Evolutionary conservation across 2,113 vertebrate species (phyloP), one percentile per base, ranked within the genome.

Genomic region (Gobius niger): DNA sequence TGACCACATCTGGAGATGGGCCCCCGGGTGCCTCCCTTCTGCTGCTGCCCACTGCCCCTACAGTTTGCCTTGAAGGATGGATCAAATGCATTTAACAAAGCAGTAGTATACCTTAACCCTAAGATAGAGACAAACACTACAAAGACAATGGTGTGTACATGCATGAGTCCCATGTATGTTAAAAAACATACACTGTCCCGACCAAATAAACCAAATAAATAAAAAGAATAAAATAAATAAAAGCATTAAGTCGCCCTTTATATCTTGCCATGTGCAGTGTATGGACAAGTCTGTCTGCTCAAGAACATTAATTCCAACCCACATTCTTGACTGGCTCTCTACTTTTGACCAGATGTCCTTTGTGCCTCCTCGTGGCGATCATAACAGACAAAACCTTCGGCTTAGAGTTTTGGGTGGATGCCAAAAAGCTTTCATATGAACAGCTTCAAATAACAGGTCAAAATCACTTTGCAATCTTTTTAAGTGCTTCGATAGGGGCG

Each of bases 271-370:
- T n/a, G n/a, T n/a, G n/a, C n/a, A n/a, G n/a, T n/a, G n/a, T n/a
- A 59, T 41, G 57, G 14, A 69, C 14, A 14, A 63, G 47, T 34
- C 46, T 0, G 9, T 18, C 12, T 73, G 1, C 47, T 71, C 11
- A 9, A 69, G 7, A 49, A 67, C 47, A 50, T 50, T 14, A 63
- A 15, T 76, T 56, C 52, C 47, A 18, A 70, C 65, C 70, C 65
- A 77, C 76, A 84, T 84, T 81, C 76, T 81, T 79, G 78, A 73
- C 73, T 77, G 77, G 65, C 71, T 68, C 80, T 63, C 9, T 78
- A 80, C 40, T 72, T 69, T 74, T 11, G 19, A 70, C 76, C 78
- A 18, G 73, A 84, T 80, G 52, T 82, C 82, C n/a, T 65, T 51
- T 77, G 78, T 46, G 54, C 80, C 34, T 59, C 77, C 84, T 73